Conservation (phyloP, 2,888 invertebrate species). For the Omphaloscelis lunosa region DNA sequence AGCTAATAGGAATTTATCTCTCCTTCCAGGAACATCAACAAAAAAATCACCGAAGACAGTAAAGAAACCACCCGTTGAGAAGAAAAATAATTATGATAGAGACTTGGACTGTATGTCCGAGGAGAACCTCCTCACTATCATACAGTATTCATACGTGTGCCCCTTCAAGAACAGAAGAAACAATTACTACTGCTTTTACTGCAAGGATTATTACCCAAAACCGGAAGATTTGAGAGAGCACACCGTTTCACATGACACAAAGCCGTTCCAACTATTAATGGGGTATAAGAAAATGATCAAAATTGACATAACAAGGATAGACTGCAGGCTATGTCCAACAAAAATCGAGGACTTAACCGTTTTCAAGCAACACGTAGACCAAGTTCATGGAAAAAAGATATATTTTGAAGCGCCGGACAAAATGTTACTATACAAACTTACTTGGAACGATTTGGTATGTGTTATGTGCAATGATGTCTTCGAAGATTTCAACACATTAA, state of each 20-base stretch:
- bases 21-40: slow-evolving; percentile 70
- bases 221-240: slow-evolving; percentile 87
- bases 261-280: slow-evolving; percentile 85
- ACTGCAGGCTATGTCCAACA: slow-evolving; percentile 80
- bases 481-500: slow-evolving; percentile 85
- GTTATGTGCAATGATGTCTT: slow-evolving; percentile 86
- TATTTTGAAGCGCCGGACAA: slow-evolving; percentile 87
- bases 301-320: slow-evolving; percentile 85
- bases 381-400: slow-evolving; percentile 84
- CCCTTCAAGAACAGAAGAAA: slow-evolving; percentile 87
- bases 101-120: slow-evolving; percentile 88
- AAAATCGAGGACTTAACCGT: slow-evolving; percentile 82
- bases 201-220: slow-evolving; percentile 86
- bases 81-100: slow-evolving; percentile 82
- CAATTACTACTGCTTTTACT: slow-evolving; percentile 88
- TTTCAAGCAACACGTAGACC: slow-evolving; percentile 85
- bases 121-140: slow-evolving; percentile 85
- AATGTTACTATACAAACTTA: slow-evolving; percentile 81
- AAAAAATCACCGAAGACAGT: slow-evolving; percentile 69
- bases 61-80: slow-evolving; percentile 80
- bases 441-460: slow-evolving; percentile 86
- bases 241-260: slow-evolving; percentile 84
- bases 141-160: slow-evolving; percentile 86
- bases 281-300: slow-evolving; percentile 88
- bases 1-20: neutral